A percentile compares a stretch with the other conserved stretches of the same genome.
Conservation (phyloP, 1,140 invertebrate genomes). For the Aporrectodea caliginosa region DNA sequence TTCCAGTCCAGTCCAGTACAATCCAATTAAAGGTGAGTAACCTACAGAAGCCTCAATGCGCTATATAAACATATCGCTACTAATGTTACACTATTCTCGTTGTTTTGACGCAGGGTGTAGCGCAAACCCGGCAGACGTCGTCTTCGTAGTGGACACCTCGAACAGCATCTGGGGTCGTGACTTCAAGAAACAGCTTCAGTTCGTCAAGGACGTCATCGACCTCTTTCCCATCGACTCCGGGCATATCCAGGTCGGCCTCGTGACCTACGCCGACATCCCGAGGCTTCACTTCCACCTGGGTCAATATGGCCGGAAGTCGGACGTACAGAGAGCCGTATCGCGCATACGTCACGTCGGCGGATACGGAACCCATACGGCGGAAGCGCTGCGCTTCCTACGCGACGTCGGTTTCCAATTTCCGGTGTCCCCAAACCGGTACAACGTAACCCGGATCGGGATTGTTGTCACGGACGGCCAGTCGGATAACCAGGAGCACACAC, state of each 20-base stretch:
- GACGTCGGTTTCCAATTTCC: too few species aligned
- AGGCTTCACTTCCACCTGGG: constrained; percentile 23
- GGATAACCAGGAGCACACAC: constrained; percentile 8
- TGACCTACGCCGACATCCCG: constrained; percentile 22
- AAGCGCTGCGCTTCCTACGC: neutral
- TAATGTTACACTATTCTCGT: too few species aligned
- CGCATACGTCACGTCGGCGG: constrained; percentile 13
- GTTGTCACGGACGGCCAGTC: constrained; percentile 43
- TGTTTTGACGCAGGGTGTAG: too few species aligned
- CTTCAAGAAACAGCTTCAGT: constrained; percentile 36
- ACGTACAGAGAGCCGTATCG: constrained; percentile 34
- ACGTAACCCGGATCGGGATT: constrained; percentile 38
- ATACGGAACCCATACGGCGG: constrained; percentile 5
- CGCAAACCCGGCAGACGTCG: constrained; percentile 40
- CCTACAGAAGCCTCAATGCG: too few species aligned
- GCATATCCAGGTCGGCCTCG: constrained; percentile 33
- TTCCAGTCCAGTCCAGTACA: too few species aligned
- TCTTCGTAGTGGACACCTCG: constrained; percentile 42
- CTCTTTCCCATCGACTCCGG: constrained; percentile 37
- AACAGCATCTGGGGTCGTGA: constrained; percentile 37
- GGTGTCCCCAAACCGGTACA: neutral
- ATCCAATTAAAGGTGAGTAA: too few species aligned
- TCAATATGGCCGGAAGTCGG: constrained; percentile 5
- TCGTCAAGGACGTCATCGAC: constrained; percentile 34
- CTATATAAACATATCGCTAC: too few species aligned